Conservation (phyloP, 2,113 vertebrate genomes). For the Megaceryle torquata region DNA sequence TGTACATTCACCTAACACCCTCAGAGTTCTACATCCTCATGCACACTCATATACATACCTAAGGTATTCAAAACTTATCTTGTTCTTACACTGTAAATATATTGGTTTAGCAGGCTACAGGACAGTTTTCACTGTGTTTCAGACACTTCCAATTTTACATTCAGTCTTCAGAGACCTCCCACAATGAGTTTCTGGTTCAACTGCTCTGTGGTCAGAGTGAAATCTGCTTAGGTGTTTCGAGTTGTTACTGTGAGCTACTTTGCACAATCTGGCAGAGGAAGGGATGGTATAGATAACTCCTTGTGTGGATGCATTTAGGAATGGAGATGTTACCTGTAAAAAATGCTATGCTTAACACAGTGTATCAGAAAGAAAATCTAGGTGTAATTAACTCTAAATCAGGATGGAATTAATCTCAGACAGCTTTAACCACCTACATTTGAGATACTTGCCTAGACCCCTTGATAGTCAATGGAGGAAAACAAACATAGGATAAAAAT, state of each 20-base stretch:
- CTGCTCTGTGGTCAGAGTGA: not conserved
- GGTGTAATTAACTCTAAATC: not conserved
- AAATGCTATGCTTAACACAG: not conserved
- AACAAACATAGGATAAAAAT: not conserved
- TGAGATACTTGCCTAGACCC: not conserved
- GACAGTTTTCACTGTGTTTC: not conserved
- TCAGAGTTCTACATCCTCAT: not conserved
- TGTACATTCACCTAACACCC: not conserved
- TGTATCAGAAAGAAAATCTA: not conserved
- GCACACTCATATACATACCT: not conserved
- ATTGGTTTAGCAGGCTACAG: not conserved
- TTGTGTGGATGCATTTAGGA: not conserved
- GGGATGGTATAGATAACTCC: not conserved
- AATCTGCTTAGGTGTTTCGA: not conserved
- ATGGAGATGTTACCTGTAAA: not conserved
- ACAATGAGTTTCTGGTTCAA: not conserved
- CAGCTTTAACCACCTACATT: not conserved
- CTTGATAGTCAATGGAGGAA: not conserved
- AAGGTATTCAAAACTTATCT: not conserved
- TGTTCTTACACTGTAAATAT: not conserved
- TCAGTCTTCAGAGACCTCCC: not conserved
- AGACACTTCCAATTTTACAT: not conserved
- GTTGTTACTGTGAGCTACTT: not conserved
- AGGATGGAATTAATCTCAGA: not conserved
- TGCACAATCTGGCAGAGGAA: not conserved